A percentile compares a stretch with the other conserved stretches of the same genome.
These are phyloP conservation scores for Sipha maydis DNA, from an alignment of 2,888 invertebrate species.

Conservation along the genomic window DNA sequence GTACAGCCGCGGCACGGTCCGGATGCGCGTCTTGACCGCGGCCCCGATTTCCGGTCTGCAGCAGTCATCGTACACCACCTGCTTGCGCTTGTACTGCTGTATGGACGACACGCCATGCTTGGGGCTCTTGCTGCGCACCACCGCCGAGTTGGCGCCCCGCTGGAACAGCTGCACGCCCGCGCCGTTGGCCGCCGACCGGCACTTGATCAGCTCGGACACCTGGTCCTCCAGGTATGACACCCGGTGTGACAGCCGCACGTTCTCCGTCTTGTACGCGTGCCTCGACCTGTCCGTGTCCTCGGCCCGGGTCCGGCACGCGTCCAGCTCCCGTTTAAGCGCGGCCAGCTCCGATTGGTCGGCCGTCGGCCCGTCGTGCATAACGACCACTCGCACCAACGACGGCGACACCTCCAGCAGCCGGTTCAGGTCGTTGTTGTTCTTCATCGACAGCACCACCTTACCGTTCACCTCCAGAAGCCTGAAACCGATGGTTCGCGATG, in stretches of 20 bases:
- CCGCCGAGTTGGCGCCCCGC: conserved; percentile 41
- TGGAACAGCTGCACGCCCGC: conserved; percentile 45
- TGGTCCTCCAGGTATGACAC: conserved; percentile 92
- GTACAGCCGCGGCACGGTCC: conserved; percentile 52
- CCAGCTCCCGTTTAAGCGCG: conserved; percentile 72
- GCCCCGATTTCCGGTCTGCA: not conserved
- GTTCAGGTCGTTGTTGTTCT: conserved; percentile 76
- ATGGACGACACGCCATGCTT: conserved; percentile 58
- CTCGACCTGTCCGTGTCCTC: conserved; percentile 75
- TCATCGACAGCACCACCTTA: conserved; percentile 76
- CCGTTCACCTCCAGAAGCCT: conserved; percentile 87
- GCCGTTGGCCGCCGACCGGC: not conserved
- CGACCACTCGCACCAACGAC: conserved; percentile 75
- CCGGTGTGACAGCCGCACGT: conserved; percentile 84
- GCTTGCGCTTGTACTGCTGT: conserved; percentile 57
- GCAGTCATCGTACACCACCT: not conserved
- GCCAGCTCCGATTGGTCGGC: conserved; percentile 66
- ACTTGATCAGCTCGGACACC: conserved; percentile 71
- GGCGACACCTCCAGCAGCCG: conserved; percentile 74
- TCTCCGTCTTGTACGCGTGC: conserved; percentile 77
- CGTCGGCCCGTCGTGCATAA: conserved; percentile 69
- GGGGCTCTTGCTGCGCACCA: conserved; percentile 58
- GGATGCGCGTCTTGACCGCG: conserved; percentile 53
- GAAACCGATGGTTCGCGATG: conserved; percentile 61
- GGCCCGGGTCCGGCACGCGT: conserved; percentile 72